Evolutionary conservation across 2,797 vertebrate genomes (phyloP), one percentile per base, ranked within the genome.

Genomic region (Notoglanidium macrostoma): DNA sequence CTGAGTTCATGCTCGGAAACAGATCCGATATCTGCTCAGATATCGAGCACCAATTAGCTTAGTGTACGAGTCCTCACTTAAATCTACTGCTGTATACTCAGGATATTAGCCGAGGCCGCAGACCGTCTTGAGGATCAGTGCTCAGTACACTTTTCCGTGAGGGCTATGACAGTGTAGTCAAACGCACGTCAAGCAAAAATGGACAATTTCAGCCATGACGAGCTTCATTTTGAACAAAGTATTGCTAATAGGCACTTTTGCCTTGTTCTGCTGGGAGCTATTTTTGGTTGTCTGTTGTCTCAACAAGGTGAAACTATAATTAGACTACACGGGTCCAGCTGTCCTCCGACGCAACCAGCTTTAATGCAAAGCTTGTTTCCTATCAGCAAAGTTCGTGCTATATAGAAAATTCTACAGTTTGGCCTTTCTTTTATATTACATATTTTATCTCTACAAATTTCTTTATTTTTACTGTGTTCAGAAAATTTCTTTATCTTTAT

Each of bases 281-380:
- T 88, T 88, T 87, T 65, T 76, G 63, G 23, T 51, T 44, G 49
- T 79, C 80, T 63, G 61, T 86, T 83, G 61, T 70, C 51, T 70
- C 72, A 61, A 70, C 88, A 86, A 86, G 80, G 81, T 84, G 79
- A 79, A 84, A 44, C 86, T 88, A 89, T 84, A 90, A 91, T 91
- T 89, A 91, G 76, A 40, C 54, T 35, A 35, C 76, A 40, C 29
- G 5, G 29, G 29, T 78, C 76, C 29, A 57, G 17, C n/a, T 57
- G 54, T 55, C 29, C 49, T 55, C 74, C 32, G n/a, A 54, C 3
- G 6, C 51, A 57, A 29, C 1, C 29, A 32, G n/a, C n/a, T 32
- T 9, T 32, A 78, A 21, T 78, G 5, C 74, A 19, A 54, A 21
- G 19, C 19, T 19, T 23, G 29, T 35, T 78, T 78, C 35, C 76